Percentiles rank a stretch among this genome's conserved stretches.
Evolutionary conservation across 2,797 vertebrate genomes (phyloP).

Genomic region (Tapirus indicus): DNA sequence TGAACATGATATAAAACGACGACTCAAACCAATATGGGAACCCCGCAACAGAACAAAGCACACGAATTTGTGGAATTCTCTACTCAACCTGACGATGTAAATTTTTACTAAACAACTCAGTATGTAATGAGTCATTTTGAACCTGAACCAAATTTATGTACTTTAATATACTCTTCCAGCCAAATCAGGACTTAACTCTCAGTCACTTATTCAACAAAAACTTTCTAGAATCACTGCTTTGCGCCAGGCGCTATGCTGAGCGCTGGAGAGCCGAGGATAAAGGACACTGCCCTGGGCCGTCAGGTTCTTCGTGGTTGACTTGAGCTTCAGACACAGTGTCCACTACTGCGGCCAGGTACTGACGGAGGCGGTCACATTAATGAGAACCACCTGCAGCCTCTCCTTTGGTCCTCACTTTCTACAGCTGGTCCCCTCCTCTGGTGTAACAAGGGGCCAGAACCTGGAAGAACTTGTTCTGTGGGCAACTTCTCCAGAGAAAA

Average conservation of each 20-base stretch:
- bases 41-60: background rate
- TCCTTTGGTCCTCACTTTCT: background rate
- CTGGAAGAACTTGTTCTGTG: background rate
- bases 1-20: background rate
- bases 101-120: background rate
- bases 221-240: background rate
- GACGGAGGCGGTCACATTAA: accelerated
- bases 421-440: background rate
- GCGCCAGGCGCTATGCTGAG: background rate
- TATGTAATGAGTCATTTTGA: background rate
- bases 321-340: background rate
- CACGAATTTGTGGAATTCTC: background rate
- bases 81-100: background rate
- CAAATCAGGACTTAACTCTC: background rate
- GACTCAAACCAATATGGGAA: background rate
- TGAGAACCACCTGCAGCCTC: background rate
- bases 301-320: background rate
- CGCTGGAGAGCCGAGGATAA: background rate
- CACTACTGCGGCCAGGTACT: background rate
- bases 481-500: background rate
- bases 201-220: background rate
- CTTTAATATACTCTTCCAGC: background rate
- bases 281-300: background rate
- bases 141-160: background rate
- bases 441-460: background rate